Base-by-base conservation (phyloP, 92 coral and sea anemone genomes). In the Paragorgia papillata region DNA sequence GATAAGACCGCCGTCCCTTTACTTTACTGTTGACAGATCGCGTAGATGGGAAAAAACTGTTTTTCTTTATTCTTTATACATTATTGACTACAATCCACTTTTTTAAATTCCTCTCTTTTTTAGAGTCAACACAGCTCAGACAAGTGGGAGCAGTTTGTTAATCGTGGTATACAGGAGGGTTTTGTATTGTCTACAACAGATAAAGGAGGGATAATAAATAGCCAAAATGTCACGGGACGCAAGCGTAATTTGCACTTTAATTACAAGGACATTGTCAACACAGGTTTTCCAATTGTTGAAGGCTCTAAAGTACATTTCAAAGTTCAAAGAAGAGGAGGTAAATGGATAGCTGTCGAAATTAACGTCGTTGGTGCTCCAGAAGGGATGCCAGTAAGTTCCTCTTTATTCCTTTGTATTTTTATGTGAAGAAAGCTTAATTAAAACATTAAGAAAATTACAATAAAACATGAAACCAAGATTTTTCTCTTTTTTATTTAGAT, bases 151-250 rank as follows among this genome's bases (percentile, higher is more conserved):
- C 25, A 75, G 3, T 39, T 51, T 15, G 59, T 75, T 1, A 79
- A 27, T 20, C 58, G 57, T 30, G 86, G 86, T n/a, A 81, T 85
- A 28, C 89, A 81, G 31, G 80, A 75, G 20, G 89, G 89, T 15
- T 82, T 17, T 10, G 30, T 85, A 28, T 8, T 15, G 19, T 15
- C 31, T 34, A 25, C 35, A 58, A 22, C 65, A 27, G 34, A 58
- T 21, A 34, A 58, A 26, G 35, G 65, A 10, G 65, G 65, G 17
- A 1, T 22, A 1, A 58, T 58, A 1, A n/a, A n/a, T n/a, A 25
- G 33, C 34, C 15, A 3, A 12, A 58, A 21, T 1, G 34, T 22
- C 3, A 22, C 65, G 13, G 65, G 65, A 27, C 65, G 4, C 1
- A 58, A 58, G 26, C 4, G 9, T 1, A 5, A 22, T 25, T 27